Evolutionary conservation across 2,888 invertebrate species (phyloP).

Genomic region (Drosophila dives): DNA sequence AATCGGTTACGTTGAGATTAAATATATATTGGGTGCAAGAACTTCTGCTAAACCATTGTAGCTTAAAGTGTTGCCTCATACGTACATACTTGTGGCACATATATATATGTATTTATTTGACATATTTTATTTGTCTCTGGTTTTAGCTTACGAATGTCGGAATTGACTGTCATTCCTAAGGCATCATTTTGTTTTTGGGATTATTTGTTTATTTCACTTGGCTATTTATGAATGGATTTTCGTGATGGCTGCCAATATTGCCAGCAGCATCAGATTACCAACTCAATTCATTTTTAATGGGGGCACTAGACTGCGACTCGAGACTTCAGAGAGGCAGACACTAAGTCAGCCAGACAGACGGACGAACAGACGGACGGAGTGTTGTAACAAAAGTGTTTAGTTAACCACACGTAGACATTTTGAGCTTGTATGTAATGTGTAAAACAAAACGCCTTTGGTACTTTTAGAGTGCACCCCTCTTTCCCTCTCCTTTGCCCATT

Average conservation of each 20-base stretch:
- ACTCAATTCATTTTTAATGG: slow-evolving; percentile 62
- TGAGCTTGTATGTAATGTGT: slow-evolving; percentile 63
- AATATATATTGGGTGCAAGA: not conserved
- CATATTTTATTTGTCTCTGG: slow-evolving; percentile 3
- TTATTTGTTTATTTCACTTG: slow-evolving; percentile 31
- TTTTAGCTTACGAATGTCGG: slow-evolving; percentile 15
- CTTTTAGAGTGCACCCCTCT: slow-evolving; percentile 18
- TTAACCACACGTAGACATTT: slow-evolving; percentile 56
- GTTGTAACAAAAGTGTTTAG: slow-evolving; percentile 60
- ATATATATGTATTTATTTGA: not conserved
- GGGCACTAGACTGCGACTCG: slow-evolving; percentile 50
- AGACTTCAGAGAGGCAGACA: slow-evolving; percentile 26
- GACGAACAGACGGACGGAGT: slow-evolving; percentile 6
- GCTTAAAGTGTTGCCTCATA: not conserved
- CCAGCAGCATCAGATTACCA: slow-evolving; percentile 67
- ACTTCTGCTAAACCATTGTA: not conserved
- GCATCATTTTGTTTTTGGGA: slow-evolving; percentile 17
- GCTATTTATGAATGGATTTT: slow-evolving; percentile 58
- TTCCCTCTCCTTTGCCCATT: not conserved
- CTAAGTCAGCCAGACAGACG: slow-evolving; percentile 16
- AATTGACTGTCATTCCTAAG: slow-evolving; percentile 5
- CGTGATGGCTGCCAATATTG: slow-evolving; percentile 51
- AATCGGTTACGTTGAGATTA: not conserved
- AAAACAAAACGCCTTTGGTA: slow-evolving; percentile 68
- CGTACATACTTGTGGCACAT: not conserved